phyloP scores from a whole-genome alignment of 2,888 invertebrate species.

The Pachliopta kotzebuea region DNA sequence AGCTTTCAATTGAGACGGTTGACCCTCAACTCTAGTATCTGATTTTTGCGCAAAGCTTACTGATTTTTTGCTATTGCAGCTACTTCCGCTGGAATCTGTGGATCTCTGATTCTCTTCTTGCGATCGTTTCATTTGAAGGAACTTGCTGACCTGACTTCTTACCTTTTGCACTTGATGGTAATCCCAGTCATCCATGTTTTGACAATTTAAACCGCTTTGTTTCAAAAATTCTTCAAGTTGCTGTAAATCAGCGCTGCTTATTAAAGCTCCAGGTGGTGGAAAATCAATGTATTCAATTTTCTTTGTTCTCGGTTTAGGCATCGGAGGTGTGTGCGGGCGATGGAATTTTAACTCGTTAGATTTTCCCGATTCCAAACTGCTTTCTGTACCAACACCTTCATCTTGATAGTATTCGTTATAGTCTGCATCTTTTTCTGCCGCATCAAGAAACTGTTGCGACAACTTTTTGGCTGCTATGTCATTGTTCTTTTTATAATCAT shows the following conservation, averaged over 20 bases:
- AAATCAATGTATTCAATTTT: slow-evolving; percentile 74
- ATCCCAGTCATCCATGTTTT: slow-evolving; percentile 84
- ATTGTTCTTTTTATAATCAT: slow-evolving; percentile 75
- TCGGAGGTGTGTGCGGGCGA: slow-evolving; percentile 75
- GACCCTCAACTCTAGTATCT: slow-evolving; percentile 56
- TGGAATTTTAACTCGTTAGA: slow-evolving; percentile 74
- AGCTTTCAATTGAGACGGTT: slow-evolving; percentile 67
- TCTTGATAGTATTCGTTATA: slow-evolving; percentile 80
- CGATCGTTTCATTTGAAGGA: slow-evolving; percentile 85
- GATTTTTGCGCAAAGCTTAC: slow-evolving; percentile 88
- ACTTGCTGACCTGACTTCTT: slow-evolving; percentile 85
- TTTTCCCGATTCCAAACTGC: slow-evolving; percentile 81
- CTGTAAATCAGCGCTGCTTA: slow-evolving; percentile 82
- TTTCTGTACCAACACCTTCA: slow-evolving; percentile 82
- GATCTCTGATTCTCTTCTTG: slow-evolving; percentile 83
- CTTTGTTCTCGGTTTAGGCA: slow-evolving; percentile 73
- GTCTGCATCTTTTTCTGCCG: slow-evolving; percentile 77
- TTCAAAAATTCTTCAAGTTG: slow-evolving; percentile 87
- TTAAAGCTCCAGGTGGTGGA: slow-evolving; percentile 73
- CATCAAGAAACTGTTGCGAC: slow-evolving; percentile 76
- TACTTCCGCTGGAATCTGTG: slow-evolving; percentile 80
- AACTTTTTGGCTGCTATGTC: slow-evolving; percentile 75
- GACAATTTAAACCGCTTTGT: slow-evolving; percentile 85
- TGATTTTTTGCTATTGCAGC: slow-evolving; percentile 84
- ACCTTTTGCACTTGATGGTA: slow-evolving; percentile 86